A percentile compares a stretch with the other conserved stretches of the same genome.
phyloP scores from a whole-genome alignment of 2,888 invertebrate species.

The Pseudoips prasinana region DNA sequence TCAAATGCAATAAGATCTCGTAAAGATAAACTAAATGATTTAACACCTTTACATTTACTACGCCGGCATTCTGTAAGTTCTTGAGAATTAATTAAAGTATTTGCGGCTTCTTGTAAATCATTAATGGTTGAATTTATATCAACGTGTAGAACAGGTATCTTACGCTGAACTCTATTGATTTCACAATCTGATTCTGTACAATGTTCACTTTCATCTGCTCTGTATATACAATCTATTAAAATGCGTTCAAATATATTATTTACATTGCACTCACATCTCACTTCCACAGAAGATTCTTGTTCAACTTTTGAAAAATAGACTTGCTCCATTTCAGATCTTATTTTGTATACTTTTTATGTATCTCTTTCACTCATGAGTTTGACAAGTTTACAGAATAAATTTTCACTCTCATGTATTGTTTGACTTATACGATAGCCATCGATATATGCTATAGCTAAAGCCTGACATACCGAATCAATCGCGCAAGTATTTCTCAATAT shows the following conservation, averaged over 20 bases:
- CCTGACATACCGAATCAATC: slow-evolving; percentile 15
- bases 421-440: slow-evolving; percentile 14
- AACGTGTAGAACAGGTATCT: background rate
- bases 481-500: slow-evolving; percentile 13
- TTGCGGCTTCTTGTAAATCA: background rate
- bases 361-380: slow-evolving; percentile 9
- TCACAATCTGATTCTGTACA: slow-evolving; percentile 9
- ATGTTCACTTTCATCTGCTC: slow-evolving; percentile 13
- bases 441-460: slow-evolving; percentile 12
- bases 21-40: background rate
- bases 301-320: slow-evolving; percentile 14
- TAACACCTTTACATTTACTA: background rate
- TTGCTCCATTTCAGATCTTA: slow-evolving; percentile 12
- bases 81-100: background rate
- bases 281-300: slow-evolving; percentile 7
- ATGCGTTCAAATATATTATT: slow-evolving; percentile 19
- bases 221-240: slow-evolving; percentile 16
- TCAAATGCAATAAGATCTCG: slow-evolving; percentile 1
- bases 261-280: slow-evolving; percentile 16
- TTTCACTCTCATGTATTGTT: slow-evolving; percentile 13
- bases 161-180: slow-evolving; percentile 4
- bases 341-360: slow-evolving; percentile 13
- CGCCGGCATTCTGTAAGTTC: background rate
- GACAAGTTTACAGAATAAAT: slow-evolving; percentile 12
- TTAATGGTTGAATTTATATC: no score